phyloP scores from a whole-genome alignment of 2,888 invertebrate species.

The Carterocephalus palaemon region DNA sequence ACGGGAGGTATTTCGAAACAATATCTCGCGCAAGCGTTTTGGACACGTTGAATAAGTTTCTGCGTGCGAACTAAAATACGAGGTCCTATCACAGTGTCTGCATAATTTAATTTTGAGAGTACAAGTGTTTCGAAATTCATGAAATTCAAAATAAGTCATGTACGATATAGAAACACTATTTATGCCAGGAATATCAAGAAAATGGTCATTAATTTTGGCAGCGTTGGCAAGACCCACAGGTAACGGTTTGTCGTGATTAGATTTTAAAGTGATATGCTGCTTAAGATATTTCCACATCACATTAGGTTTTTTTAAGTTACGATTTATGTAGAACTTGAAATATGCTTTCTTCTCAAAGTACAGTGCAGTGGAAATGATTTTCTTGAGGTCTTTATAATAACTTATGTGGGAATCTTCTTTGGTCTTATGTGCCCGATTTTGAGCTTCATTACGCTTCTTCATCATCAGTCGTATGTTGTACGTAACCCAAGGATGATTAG shows the following conservation, averaged over 20 bases:
- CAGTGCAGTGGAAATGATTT: no score
- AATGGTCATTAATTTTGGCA: no score
- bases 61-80: not conserved
- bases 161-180: no score
- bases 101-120: no score
- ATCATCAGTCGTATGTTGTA: no score
- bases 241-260: not conserved
- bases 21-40: no score
- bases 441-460: conserved; percentile 11
- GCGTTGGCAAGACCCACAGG: conserved; percentile 13
- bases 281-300: conserved; percentile 22
- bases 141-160: no score
- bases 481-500: conserved; percentile 4
- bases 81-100: no score
- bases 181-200: no score
- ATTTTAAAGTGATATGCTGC: not conserved
- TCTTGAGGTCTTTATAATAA: conserved; percentile 20
- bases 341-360: no score
- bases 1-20: not conserved
- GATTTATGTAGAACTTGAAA: conserved; percentile 15
- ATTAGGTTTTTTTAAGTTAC: conserved; percentile 10
- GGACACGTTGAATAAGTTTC: no score
- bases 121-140: no score
- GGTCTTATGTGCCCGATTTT: not conserved
- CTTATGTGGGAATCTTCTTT: conserved; percentile 9